These are phyloP conservation scores for Pseudanteris insignis DNA, from an alignment of 2,888 invertebrate genomes.

Conservation along the genomic window DNA sequence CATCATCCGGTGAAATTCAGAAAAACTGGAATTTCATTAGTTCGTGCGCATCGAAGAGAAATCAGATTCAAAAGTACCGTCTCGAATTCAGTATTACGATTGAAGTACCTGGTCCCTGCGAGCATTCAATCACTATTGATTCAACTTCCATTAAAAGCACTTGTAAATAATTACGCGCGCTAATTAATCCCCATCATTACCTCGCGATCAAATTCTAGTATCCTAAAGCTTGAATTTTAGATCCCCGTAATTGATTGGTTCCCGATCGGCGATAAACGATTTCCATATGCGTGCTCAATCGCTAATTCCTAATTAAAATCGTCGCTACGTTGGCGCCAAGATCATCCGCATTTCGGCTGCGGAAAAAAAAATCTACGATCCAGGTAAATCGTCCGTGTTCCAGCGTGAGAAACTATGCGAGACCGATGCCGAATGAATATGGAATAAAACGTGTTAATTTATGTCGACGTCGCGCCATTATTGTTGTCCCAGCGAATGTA, in stretches of 20 bases:
- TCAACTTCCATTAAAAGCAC: constrained; percentile 60
- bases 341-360: constrained; percentile 20
- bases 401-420: constrained; percentile 40
- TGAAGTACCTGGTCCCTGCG: constrained; percentile 53
- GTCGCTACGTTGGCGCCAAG: constrained; percentile 23
- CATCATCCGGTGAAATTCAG: no score
- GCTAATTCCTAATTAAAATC: constrained; percentile 47
- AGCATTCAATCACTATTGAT: constrained; percentile 65
- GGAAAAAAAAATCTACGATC: constrained; percentile 12
- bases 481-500: constrained; percentile 17
- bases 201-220: constrained; percentile 60
- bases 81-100: constrained; percentile 57
- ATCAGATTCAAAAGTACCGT: constrained; percentile 53
- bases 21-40: no score
- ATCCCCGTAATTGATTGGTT: constrained; percentile 43
- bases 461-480: constrained; percentile 29
- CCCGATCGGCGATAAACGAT: constrained; percentile 26
- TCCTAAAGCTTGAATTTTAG: constrained; percentile 51
- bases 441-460: constrained; percentile 41
- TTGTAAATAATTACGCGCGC: constrained; percentile 65
- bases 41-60: no score
- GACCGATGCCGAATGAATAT: constrained; percentile 18
- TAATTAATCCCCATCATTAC: constrained; percentile 63
- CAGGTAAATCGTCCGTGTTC: constrained; percentile 8
- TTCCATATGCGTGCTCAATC: constrained; percentile 35